phyloP scores from a whole-genome alignment of 2,113 vertebrate genomes.

The Atlantisia rogersi region DNA sequence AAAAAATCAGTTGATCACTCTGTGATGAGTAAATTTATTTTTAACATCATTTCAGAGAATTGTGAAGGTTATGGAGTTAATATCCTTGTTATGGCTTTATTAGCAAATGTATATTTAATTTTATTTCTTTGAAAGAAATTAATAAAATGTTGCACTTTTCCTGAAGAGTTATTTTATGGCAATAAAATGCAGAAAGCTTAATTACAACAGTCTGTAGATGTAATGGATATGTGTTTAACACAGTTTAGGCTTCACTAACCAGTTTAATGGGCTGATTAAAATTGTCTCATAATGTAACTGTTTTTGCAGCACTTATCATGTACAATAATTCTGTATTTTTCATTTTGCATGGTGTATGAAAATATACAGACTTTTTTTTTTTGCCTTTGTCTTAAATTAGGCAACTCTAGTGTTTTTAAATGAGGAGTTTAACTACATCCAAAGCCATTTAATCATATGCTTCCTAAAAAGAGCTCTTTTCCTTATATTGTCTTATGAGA shows the following conservation, averaged over 20 bases:
- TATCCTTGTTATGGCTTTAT: background rate
- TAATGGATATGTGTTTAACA: conserved; percentile 28
- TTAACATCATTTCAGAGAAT: background rate
- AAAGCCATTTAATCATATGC: background rate
- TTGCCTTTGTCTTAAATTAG: background rate
- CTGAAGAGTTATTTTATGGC: background rate
- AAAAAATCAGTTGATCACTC: background rate
- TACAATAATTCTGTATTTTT: conserved; percentile 13
- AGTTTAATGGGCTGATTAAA: conserved; percentile 51
- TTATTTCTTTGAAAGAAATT: background rate
- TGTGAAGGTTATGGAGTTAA: background rate
- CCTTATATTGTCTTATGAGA: background rate
- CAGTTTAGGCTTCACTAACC: conserved; percentile 60
- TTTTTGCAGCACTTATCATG: background rate
- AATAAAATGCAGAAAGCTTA: conserved; percentile 11
- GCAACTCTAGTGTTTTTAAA: conserved; percentile 21
- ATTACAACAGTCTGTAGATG: background rate
- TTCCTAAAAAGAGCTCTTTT: background rate
- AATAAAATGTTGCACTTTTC: background rate
- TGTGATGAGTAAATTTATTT: background rate
- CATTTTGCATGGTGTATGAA: conserved; percentile 6
- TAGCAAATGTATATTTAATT: background rate
- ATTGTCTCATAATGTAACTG: background rate
- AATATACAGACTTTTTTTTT: background rate
- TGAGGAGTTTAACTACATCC: background rate